phyloP scores from a whole-genome alignment of 2,797 vertebrate genomes.

The Calcarius lapponicus region DNA sequence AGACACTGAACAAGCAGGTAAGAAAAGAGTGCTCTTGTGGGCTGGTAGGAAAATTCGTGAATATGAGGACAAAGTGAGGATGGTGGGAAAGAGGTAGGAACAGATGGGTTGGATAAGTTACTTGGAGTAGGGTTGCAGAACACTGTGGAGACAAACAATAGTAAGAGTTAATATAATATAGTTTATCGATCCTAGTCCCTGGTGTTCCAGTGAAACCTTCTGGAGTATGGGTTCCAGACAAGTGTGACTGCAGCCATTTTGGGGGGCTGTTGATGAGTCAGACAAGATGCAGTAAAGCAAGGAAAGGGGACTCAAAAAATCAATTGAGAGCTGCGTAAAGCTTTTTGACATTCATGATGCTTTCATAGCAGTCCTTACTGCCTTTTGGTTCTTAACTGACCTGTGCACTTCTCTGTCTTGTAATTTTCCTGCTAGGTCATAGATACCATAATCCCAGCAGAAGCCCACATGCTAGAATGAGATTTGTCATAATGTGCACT shows the following conservation, averaged over 20 bases:
- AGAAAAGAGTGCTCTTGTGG: not conserved
- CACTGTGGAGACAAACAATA: not conserved
- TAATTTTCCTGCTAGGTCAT: not conserved
- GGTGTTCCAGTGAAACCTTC: not conserved
- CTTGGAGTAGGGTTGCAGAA: not conserved
- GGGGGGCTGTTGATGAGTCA: not conserved
- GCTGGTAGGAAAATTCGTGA: not conserved
- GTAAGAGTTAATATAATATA: not conserved
- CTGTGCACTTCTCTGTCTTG: not conserved
- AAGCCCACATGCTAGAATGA: not conserved
- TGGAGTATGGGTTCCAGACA: not conserved
- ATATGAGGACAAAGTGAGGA: not conserved
- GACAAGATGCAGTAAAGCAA: accelerated
- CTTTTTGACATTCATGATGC: not conserved
- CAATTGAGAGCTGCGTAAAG: not conserved
- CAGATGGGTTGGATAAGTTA: not conserved
- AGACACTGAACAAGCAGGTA: not conserved
- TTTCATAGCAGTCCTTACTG: not conserved
- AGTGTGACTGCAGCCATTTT: not conserved
- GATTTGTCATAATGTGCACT: not conserved
- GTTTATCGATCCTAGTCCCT: not conserved
- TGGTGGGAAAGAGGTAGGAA: not conserved
- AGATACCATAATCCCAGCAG: not conserved
- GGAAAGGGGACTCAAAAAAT: not conserved
- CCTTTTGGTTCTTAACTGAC: not conserved